Evolutionary conservation across 2,797 vertebrate species (phyloP).

Genomic region (Sebastes glaucus): DNA sequence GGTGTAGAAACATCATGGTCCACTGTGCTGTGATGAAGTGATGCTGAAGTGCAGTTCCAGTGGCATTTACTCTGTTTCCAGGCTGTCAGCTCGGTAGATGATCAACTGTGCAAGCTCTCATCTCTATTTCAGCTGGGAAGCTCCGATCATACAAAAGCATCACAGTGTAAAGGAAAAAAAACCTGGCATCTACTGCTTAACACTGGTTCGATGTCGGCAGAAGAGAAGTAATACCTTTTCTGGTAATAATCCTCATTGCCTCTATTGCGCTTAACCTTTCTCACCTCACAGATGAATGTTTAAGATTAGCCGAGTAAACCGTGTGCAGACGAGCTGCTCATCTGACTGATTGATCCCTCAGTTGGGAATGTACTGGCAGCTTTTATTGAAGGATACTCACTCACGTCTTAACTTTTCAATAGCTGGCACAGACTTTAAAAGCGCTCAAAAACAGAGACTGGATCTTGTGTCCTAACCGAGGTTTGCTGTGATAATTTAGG

Average conservation of each 20-base stretch:
- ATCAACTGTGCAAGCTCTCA: background rate
- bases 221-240: background rate
- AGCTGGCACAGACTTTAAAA: background rate
- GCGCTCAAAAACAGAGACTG: background rate
- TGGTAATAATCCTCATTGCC: background rate
- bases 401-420: slow-evolving; percentile 1
- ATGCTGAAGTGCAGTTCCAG: background rate
- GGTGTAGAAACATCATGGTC: background rate
- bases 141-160: background rate
- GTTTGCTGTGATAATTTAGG: slow-evolving; percentile 14
- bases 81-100: background rate
- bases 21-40: background rate
- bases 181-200: background rate
- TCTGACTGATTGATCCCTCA: background rate
- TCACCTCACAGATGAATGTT: background rate
- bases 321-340: background rate
- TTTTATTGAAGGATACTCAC: background rate
- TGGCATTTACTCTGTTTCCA: background rate
- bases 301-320: background rate
- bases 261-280: background rate
- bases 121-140: background rate
- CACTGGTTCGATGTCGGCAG: background rate
- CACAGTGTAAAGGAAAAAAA: background rate
- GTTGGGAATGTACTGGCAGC: background rate
- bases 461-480: slow-evolving; percentile 2